Conservation (phyloP, 2,888 invertebrate genomes). For the Smittia sp. region DNA sequence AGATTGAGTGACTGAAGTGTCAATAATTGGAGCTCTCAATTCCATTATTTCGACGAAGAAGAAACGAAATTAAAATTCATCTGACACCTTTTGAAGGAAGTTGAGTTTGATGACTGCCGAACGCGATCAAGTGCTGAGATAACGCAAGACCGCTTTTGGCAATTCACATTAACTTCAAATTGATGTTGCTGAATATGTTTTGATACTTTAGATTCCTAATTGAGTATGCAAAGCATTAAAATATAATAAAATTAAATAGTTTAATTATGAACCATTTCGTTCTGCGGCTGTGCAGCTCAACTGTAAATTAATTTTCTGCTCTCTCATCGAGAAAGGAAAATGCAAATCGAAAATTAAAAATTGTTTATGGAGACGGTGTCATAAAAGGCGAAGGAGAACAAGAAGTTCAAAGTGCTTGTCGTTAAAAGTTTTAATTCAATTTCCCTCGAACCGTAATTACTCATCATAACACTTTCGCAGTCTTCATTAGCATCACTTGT, state of each 20-base stretch:
- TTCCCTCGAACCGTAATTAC: neutral
- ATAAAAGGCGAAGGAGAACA: neutral
- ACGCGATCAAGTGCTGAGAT: slow-evolving; percentile 7
- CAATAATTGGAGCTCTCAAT: slow-evolving; percentile 34
- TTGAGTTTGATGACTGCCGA: too few species aligned
- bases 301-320: neutral
- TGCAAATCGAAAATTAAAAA: neutral
- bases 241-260: neutral
- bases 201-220: neutral
- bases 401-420: neutral
- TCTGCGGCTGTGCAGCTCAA: neutral
- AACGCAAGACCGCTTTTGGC: neutral
- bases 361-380: neutral
- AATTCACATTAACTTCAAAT: neutral
- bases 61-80: neutral
- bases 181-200: neutral
- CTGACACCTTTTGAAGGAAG: too few species aligned
- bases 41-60: slow-evolving; percentile 3
- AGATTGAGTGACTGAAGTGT: slow-evolving; percentile 30
- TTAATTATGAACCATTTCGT: neutral
- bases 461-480: slow-evolving; percentile 2
- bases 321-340: neutral
- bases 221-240: slow-evolving; percentile 8
- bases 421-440: slow-evolving; percentile 9
- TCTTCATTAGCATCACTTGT: neutral